Evolutionary conservation across 2,888 invertebrate species (phyloP).

Genomic region (Lymantria dispar): DNA sequence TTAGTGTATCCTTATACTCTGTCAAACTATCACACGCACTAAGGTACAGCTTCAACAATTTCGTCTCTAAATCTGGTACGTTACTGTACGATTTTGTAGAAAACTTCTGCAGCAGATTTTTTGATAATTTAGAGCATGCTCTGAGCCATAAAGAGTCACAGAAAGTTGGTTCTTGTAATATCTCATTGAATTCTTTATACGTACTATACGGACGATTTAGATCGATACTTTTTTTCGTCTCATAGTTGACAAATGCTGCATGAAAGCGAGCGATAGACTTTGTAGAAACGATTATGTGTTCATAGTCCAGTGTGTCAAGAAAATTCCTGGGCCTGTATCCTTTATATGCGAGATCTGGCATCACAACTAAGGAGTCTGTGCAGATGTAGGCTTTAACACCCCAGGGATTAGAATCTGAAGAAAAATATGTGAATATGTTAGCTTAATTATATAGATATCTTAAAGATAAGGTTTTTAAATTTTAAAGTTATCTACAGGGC

Average conservation of each 20-base stretch:
- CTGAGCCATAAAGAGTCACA: conserved; percentile 51
- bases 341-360: conserved; percentile 57
- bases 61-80: conserved; percentile 39
- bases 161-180: conserved; percentile 49
- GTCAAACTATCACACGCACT: conserved; percentile 47
- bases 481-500: no score
- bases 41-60: conserved; percentile 39
- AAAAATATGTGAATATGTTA: background rate
- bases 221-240: conserved; percentile 36
- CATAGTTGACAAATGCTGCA: conserved; percentile 57
- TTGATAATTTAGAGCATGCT: conserved; percentile 52
- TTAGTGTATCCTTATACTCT: conserved; percentile 47
- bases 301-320: conserved; percentile 42
- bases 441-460: background rate
- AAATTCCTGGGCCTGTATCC: conserved; percentile 47
- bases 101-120: conserved; percentile 48
- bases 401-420: conserved; percentile 52
- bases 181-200: conserved; percentile 38
- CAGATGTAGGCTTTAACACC: conserved; percentile 49
- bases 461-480: no score
- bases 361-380: conserved; percentile 54
- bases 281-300: conserved; percentile 42
- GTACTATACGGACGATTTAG: conserved; percentile 35
- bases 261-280: conserved; percentile 61
- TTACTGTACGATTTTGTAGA: conserved; percentile 41